These are phyloP conservation scores for Microtus richardsoni DNA, from an alignment of 2,113 vertebrate genomes.

Conservation along the genomic window DNA sequence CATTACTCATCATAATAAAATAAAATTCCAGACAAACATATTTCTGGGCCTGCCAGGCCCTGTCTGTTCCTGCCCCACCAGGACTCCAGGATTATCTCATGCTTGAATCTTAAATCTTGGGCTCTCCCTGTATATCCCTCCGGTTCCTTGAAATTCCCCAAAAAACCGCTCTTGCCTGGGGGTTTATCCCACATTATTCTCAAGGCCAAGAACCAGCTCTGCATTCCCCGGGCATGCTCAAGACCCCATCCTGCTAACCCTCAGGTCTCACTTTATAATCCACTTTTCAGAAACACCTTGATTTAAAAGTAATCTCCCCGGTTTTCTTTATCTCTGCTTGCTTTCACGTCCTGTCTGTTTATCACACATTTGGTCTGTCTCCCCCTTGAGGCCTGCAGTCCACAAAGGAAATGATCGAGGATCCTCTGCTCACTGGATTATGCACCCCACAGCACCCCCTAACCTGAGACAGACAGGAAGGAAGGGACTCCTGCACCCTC, in stretches of 20 bases:
- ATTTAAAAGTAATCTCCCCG: neutral
- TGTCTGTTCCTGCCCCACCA: neutral
- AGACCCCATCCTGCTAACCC: neutral
- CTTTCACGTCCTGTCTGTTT: neutral
- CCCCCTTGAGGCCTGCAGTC: rapidly evolving
- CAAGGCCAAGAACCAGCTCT: neutral
- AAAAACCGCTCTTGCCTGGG: neutral
- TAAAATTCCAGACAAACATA: neutral
- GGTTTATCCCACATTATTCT: neutral
- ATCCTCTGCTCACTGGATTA: neutral
- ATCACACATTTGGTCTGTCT: neutral
- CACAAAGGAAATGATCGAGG: neutral
- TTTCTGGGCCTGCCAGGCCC: neutral
- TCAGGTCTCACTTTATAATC: neutral
- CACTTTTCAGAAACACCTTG: neutral
- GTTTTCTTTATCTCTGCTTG: neutral
- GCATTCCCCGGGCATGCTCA: rapidly evolving
- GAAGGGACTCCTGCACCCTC: neutral
- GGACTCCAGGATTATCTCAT: rapidly evolving
- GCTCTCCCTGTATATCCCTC: rapidly evolving
- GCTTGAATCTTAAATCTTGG: rapidly evolving
- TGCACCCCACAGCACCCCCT: rapidly evolving
- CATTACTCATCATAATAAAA: constrained; percentile 31
- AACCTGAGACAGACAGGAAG: neutral
- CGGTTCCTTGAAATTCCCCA: neutral